Percentiles rank a stretch among this genome's conserved stretches.
phyloP scores from a whole-genome alignment of 2,113 vertebrate species.

The Copsychus sechellarum region DNA sequence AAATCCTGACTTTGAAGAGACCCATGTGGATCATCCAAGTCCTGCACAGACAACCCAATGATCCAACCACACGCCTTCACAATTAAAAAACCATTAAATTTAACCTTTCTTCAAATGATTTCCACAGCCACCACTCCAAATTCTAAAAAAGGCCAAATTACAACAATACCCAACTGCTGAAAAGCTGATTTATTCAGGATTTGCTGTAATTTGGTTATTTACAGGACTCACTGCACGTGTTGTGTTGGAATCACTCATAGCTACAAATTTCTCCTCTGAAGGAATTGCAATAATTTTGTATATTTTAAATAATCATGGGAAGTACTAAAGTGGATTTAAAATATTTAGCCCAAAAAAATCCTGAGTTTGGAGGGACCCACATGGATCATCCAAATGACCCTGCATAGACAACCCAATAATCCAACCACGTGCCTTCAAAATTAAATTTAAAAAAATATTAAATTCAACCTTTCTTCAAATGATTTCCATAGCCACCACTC shows the following conservation, averaged over 20 bases:
- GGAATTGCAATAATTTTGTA: not conserved
- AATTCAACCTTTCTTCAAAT: not conserved
- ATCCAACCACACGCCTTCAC: not conserved
- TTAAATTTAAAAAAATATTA: not conserved
- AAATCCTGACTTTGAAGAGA: not conserved
- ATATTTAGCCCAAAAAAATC: not conserved
- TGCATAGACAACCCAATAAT: not conserved
- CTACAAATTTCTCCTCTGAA: not conserved
- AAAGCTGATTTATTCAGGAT: not conserved
- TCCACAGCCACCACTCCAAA: not conserved
- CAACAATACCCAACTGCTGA: not conserved
- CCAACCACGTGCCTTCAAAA: not conserved
- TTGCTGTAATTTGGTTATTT: not conserved
- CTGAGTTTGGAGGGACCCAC: not conserved
- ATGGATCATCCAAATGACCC: not conserved
- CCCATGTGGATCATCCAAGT: rapidly evolving
- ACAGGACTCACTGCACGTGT: rapidly evolving
- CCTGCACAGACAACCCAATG: no score
- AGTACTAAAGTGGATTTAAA: no score
- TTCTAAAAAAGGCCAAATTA: not conserved
- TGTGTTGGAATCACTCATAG: not conserved
- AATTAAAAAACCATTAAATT: not conserved
- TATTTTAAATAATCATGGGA: no score
- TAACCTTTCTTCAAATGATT: not conserved
- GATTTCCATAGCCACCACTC: not conserved